phyloP scores from a whole-genome alignment of 92 coral and sea anemone genomes.

The Isaurus tuberculatus region DNA sequence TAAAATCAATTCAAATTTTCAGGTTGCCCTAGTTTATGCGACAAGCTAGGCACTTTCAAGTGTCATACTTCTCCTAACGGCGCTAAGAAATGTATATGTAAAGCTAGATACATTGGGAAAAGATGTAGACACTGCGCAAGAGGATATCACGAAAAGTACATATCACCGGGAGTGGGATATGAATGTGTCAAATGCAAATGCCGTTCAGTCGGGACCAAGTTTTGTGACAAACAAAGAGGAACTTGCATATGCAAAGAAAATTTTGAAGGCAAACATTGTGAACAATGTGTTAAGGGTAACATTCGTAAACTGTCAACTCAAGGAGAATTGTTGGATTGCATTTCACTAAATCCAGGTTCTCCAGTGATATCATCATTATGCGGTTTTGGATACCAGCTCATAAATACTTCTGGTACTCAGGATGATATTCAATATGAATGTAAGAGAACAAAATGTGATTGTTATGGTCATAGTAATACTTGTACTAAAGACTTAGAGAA shows the following conservation, averaged over 20 bases:
- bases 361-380: conserved; percentile 46
- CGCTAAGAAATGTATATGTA: conserved; percentile 41
- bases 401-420: not conserved
- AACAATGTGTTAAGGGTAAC: conserved; percentile 19
- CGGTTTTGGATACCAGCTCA: conserved; percentile 30
- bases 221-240: conserved; percentile 34
- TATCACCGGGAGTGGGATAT: conserved; percentile 2
- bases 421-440: conserved; percentile 1
- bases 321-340: conserved; percentile 19
- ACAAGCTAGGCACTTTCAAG: not conserved
- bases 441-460: conserved; percentile 12
- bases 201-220: conserved; percentile 3
- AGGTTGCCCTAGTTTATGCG: conserved; percentile 24
- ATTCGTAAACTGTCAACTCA: conserved; percentile 8
- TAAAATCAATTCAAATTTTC: not conserved
- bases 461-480: conserved; percentile 41
- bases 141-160: conserved; percentile 42
- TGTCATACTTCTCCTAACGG: conserved; percentile 4
- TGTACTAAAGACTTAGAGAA: conserved; percentile 51
- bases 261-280: conserved; percentile 1
- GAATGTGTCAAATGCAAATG: conserved; percentile 32
- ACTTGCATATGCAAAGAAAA: conserved; percentile 32
- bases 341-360: conserved; percentile 32
- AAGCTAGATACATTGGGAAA: conserved; percentile 48
- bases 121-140: conserved; percentile 51